Evolutionary conservation across 2,797 vertebrate species (phyloP).

Genomic region (Amblyopsis hoosieri): DNA sequence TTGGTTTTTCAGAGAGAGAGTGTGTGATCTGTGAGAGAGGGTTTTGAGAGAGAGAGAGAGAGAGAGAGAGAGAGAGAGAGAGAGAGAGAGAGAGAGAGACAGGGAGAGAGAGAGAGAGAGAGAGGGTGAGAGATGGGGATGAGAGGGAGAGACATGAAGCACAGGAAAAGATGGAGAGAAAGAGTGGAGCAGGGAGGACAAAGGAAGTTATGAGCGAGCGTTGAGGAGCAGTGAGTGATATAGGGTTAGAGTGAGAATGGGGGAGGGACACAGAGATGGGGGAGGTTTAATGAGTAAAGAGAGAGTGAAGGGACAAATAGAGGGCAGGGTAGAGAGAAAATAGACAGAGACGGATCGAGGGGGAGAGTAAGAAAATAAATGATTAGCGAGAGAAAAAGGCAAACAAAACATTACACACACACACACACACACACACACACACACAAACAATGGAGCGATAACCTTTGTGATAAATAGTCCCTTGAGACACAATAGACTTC

Average conservation of each 20-base stretch:
- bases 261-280: neutral
- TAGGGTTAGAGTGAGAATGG: neutral
- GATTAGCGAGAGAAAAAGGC: constrained; percentile 34
- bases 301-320: neutral
- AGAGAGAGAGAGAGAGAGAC: neutral
- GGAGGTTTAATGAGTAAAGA: neutral
- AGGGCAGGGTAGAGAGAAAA: constrained; percentile 5
- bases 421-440: constrained; percentile 4
- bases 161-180: constrained; percentile 1
- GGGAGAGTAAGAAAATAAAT: constrained; percentile 23
- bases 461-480: constrained; percentile 66
- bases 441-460: constrained; percentile 53
- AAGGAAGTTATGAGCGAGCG: neutral
- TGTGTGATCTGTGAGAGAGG: too few relatives aligned
- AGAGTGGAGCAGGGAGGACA: neutral
- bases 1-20: too few relatives aligned
- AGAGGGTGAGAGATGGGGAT: neutral
- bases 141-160: constrained; percentile 29
- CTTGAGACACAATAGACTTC: constrained; percentile 51
- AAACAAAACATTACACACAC: constrained; percentile 23
- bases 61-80: neutral
- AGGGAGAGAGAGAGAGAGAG: neutral
- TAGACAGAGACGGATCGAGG: neutral
- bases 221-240: neutral
- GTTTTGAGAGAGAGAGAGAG: too few relatives aligned